Evolutionary conservation across 2,113 vertebrate species (phyloP), one percentile per base, ranked within the genome.

Genomic region (Psittacara wagleri): DNA sequence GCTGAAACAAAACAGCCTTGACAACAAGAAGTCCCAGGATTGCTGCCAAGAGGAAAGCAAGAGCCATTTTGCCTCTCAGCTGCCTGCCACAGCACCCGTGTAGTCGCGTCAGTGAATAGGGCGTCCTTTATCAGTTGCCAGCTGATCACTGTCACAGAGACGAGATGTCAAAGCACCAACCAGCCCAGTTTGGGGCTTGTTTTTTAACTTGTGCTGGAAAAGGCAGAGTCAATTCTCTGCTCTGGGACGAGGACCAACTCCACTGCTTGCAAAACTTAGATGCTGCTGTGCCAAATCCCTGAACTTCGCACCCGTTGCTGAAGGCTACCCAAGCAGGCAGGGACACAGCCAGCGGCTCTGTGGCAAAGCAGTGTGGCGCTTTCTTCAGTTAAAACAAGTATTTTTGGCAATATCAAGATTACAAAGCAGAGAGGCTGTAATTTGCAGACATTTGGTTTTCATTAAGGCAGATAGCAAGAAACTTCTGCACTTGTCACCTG

Each of bases 21-120:
- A 82, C 64, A 83, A 95, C 2, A 33, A 96, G 57, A 69, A 97
- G 61, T n/a, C 92, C 95, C 54, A 98, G 83, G 68, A 97, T 5
- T 1, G 79, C 75, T 69, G 96, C 76, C 88, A 96, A 63, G 73
- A 94, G 84, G 28, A 83, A 5, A 77, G 79, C 35, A 51, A 94
- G 66, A 92, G 88, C 87, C 49, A 97, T 77, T 23, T 91, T 77
- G 95, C 95, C 92, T 22, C 59, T 33, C 54, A 5, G 55, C 68
- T 43, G 82, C 83, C 62, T 7, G 74, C 37, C 5, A 5, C 44
- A 2, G 81, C 52, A 4, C 18, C 41, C 27, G 54, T 77, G 3
- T 2, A 4, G 31, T 67, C 20, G 16, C 0, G 46, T 1, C 11
- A 41, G 4, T 7, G n/a, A 15, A 48, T 1, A 6, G 17, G 4